Conservation (phyloP, 2,797 vertebrate genomes). For the Neostethus bicornis region DNA sequence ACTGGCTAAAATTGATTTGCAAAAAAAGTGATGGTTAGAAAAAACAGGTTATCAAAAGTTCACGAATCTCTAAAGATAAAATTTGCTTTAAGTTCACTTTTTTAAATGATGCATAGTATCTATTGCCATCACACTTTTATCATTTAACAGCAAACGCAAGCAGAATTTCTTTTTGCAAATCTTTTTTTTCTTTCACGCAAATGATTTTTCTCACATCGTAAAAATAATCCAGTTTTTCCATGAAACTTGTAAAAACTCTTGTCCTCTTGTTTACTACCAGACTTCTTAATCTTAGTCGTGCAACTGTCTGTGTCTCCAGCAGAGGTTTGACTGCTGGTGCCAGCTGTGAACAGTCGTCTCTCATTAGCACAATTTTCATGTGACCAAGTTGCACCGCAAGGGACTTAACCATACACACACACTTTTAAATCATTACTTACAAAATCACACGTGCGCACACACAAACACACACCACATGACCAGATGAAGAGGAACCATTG, state of each 20-base stretch:
- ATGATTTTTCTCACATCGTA: slow-evolving; percentile 29
- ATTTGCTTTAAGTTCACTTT: neutral
- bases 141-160: neutral
- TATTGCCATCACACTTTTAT: neutral
- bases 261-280: slow-evolving; percentile 14
- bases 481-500: slow-evolving; percentile 81
- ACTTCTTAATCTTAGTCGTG: slow-evolving; percentile 42
- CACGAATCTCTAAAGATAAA: neutral
- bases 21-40: neutral
- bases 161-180: neutral
- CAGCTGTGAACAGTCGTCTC: slow-evolving; percentile 69
- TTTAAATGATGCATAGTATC: neutral
- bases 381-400: slow-evolving; percentile 67
- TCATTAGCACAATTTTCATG: slow-evolving; percentile 76
- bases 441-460: slow-evolving; percentile 51
- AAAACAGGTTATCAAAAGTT: neutral
- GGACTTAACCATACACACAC: slow-evolving; percentile 30
- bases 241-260: slow-evolving; percentile 24
- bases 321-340: slow-evolving; percentile 52
- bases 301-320: slow-evolving; percentile 24
- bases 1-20: neutral
- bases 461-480: slow-evolving; percentile 71
- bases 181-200: neutral
- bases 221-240: slow-evolving; percentile 22
- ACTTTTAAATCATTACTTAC: slow-evolving; percentile 56